Evolutionary conservation across 1,140 invertebrate species (phyloP), one percentile per base, ranked within the genome.

Genomic region (Micrasema longulum): DNA sequence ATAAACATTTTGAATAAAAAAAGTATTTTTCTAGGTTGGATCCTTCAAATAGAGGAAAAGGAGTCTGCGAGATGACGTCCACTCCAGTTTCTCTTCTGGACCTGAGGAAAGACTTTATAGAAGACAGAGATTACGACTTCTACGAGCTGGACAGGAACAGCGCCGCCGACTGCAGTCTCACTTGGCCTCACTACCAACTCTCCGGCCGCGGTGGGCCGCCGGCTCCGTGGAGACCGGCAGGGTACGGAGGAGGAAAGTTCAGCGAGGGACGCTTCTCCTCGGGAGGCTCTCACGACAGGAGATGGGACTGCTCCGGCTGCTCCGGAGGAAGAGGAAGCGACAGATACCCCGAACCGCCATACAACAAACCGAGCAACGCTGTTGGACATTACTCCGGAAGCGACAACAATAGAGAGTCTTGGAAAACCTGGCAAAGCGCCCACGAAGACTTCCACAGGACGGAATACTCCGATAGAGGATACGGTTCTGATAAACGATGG

Each of bases 101-200:
- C 74, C 71, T 89, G 1, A 81, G 84, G 26, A 77, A 85, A 22
- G 90, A 92, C 78, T 88, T 92, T 43, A 82, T 87, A 9, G 82
- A 87, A 12, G 92, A 94, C 80, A 86, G 88, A 12, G 88, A 91
- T 36, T 93, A 90, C 73, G 92, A 94, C 79, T 93, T 92, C 76
- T 94, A 92, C 77, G 90, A 93, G 73, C 82, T 88, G 16, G 91
- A 93, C 79, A 80, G 89, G 52, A 91, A 90, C 64, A 85, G 83
- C 73, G 74, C 84, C 47, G 70, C 74, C 5, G 74, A 76, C 57
- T 76, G 74, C 36, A 76, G 74, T 52, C 12, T 76, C 43, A n/a
- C n/a, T n/a, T 83, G 84, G 76, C 83, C 84, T 4, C 77, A 83
- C 69, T 84, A 50, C 16, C 35, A 47, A 71, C 53, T 41, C 14